Conservation (phyloP, 2,113 vertebrate species). For the Boulengeromyrus knoepffleri region DNA sequence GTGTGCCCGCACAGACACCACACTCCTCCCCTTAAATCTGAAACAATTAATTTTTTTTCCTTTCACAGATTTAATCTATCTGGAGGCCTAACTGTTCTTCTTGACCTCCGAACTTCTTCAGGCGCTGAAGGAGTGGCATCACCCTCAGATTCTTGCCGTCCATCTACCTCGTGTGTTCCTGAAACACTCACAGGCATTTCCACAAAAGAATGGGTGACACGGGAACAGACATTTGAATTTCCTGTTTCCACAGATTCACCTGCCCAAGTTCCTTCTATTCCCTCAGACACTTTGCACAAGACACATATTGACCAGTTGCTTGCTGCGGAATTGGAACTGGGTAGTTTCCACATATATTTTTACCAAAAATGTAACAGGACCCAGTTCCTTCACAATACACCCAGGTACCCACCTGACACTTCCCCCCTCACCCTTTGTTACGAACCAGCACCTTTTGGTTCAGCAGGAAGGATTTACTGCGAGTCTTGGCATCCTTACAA, state of each 20-base stretch:
- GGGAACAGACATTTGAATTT: background rate
- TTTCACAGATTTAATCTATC: background rate
- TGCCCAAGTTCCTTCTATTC: background rate
- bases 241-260: background rate
- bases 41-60: too few species aligned
- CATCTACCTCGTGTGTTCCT: background rate
- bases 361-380: constrained; percentile 12
- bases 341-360: background rate
- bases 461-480: background rate
- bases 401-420: background rate
- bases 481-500: background rate
- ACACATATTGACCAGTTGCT: too few species aligned
- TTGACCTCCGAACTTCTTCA: too few species aligned
- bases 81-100: too few species aligned
- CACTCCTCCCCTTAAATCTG: background rate
- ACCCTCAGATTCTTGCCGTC: background rate
- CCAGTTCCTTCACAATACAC: background rate
- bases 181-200: background rate
- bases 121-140: too few species aligned
- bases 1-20: too few species aligned
- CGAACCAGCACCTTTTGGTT: background rate
- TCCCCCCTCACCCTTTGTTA: constrained; percentile 2
- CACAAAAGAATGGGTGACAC: background rate
- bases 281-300: too few species aligned
- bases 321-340: too few species aligned